phyloP scores from a whole-genome alignment of 2,797 vertebrate genomes.

The Anguilla marmorata region DNA sequence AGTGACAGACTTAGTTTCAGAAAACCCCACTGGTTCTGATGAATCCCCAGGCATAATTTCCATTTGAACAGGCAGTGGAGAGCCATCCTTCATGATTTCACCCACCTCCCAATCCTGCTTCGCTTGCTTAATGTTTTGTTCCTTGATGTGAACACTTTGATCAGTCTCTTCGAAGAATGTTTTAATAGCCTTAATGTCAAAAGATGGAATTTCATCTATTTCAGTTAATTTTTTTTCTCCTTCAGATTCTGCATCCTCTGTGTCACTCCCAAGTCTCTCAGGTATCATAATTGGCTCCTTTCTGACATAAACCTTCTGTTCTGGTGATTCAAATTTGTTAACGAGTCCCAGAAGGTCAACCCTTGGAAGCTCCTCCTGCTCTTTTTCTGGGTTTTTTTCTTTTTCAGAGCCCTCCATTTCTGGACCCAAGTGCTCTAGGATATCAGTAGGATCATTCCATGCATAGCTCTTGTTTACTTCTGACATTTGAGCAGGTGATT shows the following conservation, averaged over 20 bases:
- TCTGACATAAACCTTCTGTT: slow-evolving; percentile 42
- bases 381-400: slow-evolving; percentile 59
- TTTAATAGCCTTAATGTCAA: slow-evolving; percentile 76
- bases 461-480: slow-evolving; percentile 67
- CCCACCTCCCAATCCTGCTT: slow-evolving; percentile 65
- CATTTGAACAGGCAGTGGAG: slow-evolving; percentile 57
- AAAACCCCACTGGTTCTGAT: slow-evolving; percentile 60
- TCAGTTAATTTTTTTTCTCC: slow-evolving; percentile 55
- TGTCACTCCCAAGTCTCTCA: slow-evolving; percentile 48
- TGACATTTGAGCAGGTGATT: slow-evolving; percentile 67
- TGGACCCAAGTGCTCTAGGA: slow-evolving; percentile 60
- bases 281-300: slow-evolving; percentile 40
- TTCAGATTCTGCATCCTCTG: slow-evolving; percentile 54
- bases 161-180: slow-evolving; percentile 78
- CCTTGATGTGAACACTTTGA: slow-evolving; percentile 63
- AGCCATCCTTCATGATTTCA: slow-evolving; percentile 64
- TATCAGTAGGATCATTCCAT: slow-evolving; percentile 67
- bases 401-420: slow-evolving; percentile 59
- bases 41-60: slow-evolving; percentile 55
- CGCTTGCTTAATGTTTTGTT: slow-evolving; percentile 66
- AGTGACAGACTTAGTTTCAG: slow-evolving; percentile 69
- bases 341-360: slow-evolving; percentile 60
- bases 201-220: slow-evolving; percentile 67
- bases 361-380: slow-evolving; percentile 63
- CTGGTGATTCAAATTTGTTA: slow-evolving; percentile 70